Evolutionary conservation across 2,797 vertebrate genomes (phyloP).

Genomic region (Caiman crocodilus): DNA sequence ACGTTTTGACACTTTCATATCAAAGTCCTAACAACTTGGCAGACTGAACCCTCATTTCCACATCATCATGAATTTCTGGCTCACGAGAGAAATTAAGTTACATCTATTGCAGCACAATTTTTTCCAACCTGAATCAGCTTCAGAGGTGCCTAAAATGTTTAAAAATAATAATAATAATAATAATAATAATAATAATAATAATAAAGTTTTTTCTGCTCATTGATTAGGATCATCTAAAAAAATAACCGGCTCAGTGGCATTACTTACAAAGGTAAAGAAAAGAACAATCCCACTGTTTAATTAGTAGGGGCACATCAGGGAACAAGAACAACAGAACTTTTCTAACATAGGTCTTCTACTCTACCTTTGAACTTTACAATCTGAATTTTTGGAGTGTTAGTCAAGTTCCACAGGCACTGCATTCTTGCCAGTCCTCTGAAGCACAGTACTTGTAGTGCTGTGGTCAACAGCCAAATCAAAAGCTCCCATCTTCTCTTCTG

Average conservation of each 20-base stretch:
- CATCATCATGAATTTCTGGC: conserved; percentile 23
- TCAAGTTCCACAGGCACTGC: not conserved
- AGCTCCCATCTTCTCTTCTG: not conserved
- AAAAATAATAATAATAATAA: conserved; percentile 48
- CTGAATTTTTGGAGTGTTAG: conserved; percentile 50
- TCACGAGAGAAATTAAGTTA: conserved; percentile 17
- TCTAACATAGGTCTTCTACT: not conserved
- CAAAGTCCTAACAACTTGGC: conserved; percentile 28
- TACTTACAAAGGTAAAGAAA: conserved; percentile 28
- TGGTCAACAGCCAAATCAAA: not conserved
- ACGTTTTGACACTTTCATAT: conserved; percentile 9
- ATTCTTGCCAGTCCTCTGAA: not conserved
- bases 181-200: conserved; percentile 43
- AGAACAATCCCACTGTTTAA: conserved; percentile 31
- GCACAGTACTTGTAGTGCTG: not conserved
- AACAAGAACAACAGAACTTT: not conserved
- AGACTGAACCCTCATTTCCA: conserved; percentile 36
- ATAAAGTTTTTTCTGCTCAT: conserved; percentile 22
- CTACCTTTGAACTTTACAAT: conserved; percentile 48
- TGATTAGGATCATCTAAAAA: not conserved
- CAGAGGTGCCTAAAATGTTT: not conserved
- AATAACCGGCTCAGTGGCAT: not conserved
- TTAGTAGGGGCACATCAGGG: conserved; percentile 29
- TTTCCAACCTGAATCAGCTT: conserved; percentile 21
- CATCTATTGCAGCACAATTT: conserved; percentile 35